Conservation (phyloP, 2,113 vertebrate genomes). For the Numenius arquata region DNA sequence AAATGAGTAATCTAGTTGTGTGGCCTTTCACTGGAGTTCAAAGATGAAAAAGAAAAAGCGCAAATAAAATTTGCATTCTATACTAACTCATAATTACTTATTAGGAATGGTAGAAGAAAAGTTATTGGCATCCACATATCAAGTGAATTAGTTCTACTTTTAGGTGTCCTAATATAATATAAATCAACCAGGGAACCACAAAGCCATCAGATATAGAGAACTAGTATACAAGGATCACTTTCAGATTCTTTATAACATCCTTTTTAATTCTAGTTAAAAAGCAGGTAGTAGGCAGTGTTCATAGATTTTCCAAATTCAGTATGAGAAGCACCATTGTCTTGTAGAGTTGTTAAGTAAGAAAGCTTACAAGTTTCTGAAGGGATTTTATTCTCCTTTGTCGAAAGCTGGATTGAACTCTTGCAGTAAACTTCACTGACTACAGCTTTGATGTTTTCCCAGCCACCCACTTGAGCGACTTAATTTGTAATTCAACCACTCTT, state of each 20-base stretch:
- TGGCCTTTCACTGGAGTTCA: neutral
- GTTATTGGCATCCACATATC: neutral
- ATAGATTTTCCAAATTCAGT: neutral
- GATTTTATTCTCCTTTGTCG: neutral
- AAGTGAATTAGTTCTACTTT: neutral
- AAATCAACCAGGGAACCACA: neutral
- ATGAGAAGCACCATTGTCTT: neutral
- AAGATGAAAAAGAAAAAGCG: neutral
- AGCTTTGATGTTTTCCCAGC: neutral
- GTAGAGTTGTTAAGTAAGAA: neutral
- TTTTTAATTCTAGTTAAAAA: neutral
- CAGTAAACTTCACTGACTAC: neutral
- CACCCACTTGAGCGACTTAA: rapidly evolving
- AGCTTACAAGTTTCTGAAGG: neutral
- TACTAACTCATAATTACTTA: neutral
- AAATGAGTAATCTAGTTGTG: neutral
- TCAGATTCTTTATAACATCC: neutral
- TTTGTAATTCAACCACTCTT: neutral
- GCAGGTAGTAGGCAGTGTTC: neutral
- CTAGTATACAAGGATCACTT: neutral
- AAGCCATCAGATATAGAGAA: neutral
- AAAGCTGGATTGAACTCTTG: neutral
- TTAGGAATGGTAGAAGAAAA: neutral
- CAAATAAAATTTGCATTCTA: neutral
- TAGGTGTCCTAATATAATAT: neutral